phyloP scores from a whole-genome alignment of 2,888 invertebrate species.

The Sclerodermus sp. region DNA sequence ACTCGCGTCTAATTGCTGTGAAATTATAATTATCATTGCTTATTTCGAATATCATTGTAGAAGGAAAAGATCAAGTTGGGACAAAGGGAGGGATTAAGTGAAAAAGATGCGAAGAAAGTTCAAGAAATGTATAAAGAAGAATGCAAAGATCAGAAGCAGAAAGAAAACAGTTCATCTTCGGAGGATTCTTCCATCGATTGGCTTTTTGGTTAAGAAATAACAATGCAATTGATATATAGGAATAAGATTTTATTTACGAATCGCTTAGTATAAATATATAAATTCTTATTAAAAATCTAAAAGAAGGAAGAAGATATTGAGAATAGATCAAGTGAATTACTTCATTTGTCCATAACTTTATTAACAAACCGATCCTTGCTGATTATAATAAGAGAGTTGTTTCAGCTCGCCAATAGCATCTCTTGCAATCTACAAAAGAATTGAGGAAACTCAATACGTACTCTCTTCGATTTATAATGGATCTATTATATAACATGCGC shows the following conservation, averaged over 20 bases:
- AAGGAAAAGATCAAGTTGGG: conserved; percentile 60
- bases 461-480: no score
- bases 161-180: conserved; percentile 15
- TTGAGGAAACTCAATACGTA: no score
- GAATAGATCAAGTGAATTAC: conserved; percentile 1
- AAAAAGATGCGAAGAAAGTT: conserved; percentile 63
- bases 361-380: conserved; percentile 14
- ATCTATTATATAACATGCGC: no score
- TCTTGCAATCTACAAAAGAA: background rate
- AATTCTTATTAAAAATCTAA: background rate
- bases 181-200: conserved; percentile 22
- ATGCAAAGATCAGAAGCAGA: conserved; percentile 32
- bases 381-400: conserved; percentile 56
- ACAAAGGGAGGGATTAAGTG: conserved; percentile 63
- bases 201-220: conserved; percentile 15
- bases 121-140: conserved; percentile 63
- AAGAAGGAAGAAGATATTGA: background rate
- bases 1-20: no score
- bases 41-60: no score
- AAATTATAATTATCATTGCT: no score
- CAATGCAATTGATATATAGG: background rate
- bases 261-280: background rate
- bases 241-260: background rate
- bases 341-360: conserved; percentile 1
- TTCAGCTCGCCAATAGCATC: conserved; percentile 62